These are phyloP conservation scores for Holacanthus passer DNA, from an alignment of 2,113 vertebrate species.

Conservation along the genomic window DNA sequence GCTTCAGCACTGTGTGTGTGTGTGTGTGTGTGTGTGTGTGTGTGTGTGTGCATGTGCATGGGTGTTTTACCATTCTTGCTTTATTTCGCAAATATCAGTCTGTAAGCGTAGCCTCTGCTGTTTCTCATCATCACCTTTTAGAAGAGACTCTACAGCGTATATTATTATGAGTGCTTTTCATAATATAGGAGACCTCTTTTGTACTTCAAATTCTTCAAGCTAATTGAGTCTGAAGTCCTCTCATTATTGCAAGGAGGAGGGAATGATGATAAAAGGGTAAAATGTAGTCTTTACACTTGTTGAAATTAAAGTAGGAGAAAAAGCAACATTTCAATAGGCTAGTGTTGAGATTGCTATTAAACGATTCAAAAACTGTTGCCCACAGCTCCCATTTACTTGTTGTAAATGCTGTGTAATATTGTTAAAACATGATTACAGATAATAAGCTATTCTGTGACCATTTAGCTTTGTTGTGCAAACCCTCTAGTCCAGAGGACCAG, in stretches of 20 bases:
- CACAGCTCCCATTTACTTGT: slow-evolving; percentile 6
- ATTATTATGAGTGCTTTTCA: background rate
- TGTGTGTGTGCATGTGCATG: background rate
- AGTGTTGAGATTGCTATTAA: slow-evolving; percentile 26
- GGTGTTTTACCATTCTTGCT: background rate
- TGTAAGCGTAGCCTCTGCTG: background rate
- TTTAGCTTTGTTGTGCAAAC: slow-evolving; percentile 29
- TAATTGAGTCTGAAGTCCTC: slow-evolving; percentile 19
- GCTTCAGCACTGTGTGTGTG: no score
- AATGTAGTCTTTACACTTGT: background rate
- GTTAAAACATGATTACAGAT: slow-evolving; percentile 6
- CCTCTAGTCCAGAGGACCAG: background rate
- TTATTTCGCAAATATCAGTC: background rate
- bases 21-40: no score
- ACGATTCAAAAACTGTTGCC: slow-evolving; percentile 2
- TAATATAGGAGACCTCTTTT: background rate
- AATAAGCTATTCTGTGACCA: slow-evolving; percentile 17
- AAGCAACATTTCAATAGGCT: slow-evolving; percentile 1
- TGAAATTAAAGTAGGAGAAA: background rate
- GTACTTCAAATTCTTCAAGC: slow-evolving; percentile 11
- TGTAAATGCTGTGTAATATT: background rate
- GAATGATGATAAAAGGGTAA: background rate
- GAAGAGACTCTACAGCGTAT: background rate
- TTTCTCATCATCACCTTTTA: background rate
- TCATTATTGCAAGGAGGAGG: background rate